Percentiles rank a stretch among this genome's conserved stretches.
These are phyloP conservation scores for Machimus atricapillus DNA, from an alignment of 2,888 invertebrate genomes.

Conservation along the genomic window DNA sequence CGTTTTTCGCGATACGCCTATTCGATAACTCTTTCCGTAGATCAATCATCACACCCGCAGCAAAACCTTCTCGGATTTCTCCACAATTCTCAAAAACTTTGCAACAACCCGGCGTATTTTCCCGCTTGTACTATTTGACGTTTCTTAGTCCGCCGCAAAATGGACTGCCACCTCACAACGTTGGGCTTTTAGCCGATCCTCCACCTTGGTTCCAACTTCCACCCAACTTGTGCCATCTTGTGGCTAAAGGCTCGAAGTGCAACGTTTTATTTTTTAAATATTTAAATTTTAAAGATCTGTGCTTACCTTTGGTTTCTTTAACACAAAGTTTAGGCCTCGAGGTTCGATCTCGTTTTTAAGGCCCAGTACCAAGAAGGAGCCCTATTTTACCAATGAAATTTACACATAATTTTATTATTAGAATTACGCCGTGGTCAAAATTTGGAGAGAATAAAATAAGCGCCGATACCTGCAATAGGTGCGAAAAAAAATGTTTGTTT, in stretches of 20 bases:
- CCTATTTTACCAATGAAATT: too few relatives aligned
- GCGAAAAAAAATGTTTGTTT: too few relatives aligned
- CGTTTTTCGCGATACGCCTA: conserved; percentile 60
- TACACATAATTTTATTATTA: too few relatives aligned
- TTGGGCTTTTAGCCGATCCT: background rate
- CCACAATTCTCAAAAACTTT: background rate
- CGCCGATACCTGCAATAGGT: too few relatives aligned
- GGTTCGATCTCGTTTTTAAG: too few relatives aligned
- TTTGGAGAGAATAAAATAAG: too few relatives aligned
- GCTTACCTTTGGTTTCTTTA: too few relatives aligned
- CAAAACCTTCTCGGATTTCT: background rate
- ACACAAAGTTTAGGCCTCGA: too few relatives aligned
- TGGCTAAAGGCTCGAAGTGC: background rate
- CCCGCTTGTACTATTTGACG: background rate
- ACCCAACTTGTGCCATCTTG: background rate
- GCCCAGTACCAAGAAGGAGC: too few relatives aligned
- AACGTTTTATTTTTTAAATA: background rate
- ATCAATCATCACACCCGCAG: conserved; percentile 66
- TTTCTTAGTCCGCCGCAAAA: background rate
- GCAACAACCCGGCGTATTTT: background rate
- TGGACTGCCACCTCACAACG: background rate
- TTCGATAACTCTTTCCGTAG: conserved; percentile 67
- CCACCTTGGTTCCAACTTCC: too few relatives aligned
- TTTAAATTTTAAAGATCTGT: too few relatives aligned
- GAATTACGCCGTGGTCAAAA: too few relatives aligned